These are phyloP conservation scores for Sterna hirundo DNA, from an alignment of 2,113 vertebrate genomes.

Conservation along the genomic window DNA sequence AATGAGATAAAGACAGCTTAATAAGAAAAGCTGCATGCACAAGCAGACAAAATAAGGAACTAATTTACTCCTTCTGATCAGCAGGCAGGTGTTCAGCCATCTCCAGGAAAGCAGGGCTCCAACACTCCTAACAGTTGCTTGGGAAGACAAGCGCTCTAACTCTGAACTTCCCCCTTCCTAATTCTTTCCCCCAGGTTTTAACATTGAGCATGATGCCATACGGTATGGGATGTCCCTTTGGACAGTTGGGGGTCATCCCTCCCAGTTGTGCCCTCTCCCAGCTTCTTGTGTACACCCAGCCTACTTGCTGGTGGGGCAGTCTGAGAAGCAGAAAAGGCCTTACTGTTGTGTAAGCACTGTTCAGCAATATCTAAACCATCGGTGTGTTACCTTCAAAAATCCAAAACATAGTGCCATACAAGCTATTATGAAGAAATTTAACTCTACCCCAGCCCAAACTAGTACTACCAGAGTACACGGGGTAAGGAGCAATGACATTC, in stretches of 20 bases:
- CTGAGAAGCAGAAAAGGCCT: not conserved
- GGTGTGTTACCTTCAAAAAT: not conserved
- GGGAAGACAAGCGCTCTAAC: not conserved
- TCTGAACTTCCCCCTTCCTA: not conserved
- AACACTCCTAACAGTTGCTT: accelerated
- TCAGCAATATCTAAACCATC: not conserved
- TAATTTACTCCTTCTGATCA: not conserved
- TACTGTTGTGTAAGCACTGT: not conserved
- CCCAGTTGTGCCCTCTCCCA: not conserved
- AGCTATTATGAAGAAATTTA: not conserved
- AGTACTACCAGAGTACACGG: not conserved
- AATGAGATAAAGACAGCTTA: not conserved
- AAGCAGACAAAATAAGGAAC: not conserved
- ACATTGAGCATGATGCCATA: not conserved
- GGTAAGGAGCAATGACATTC: not conserved
- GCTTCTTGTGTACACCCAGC: not conserved
- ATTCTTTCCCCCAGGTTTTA: not conserved
- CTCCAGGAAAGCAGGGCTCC: not conserved
- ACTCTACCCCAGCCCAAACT: not conserved
- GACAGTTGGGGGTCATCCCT: not conserved
- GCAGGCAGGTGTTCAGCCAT: not conserved
- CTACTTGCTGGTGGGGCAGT: not conserved
- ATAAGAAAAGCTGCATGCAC: accelerated
- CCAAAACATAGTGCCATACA: not conserved
- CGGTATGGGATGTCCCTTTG: not conserved